Base-by-base conservation (phyloP, 2,113 vertebrate genomes). In the Leucosticte australis region DNA sequence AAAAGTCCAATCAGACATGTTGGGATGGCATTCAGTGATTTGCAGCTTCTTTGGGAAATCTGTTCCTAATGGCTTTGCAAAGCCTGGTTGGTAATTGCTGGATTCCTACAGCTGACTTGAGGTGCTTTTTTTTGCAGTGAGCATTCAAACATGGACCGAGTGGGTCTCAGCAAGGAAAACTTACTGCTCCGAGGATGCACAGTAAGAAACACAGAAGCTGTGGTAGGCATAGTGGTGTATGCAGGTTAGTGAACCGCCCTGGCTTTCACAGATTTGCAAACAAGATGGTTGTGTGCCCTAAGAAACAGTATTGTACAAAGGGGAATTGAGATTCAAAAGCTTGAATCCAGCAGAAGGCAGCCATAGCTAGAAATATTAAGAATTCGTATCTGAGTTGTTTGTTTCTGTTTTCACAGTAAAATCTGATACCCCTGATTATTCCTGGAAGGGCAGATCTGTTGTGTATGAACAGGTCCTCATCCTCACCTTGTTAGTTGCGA, bases 171-270 rank as follows among this genome's bases (percentile, higher is more conserved):
- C 96, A 99, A 98, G 90, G 98, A 98, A 65, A 99, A 99, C 81
- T 96, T 99, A 28, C 91, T 99, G 28, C 97, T 99, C 31, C 97
- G 99, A 95, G 99, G 99, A 94, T 99, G 99, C 95, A 98, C 98
- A 62, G 89, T 99, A 33, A 98, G 99, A 55, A 99, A 99, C 97
- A 99, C 99, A 12, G 98, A 99, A 96, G 98, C 98, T 7, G 98
- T 99, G 13, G 96, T 99, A 65, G 99, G 99, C 96, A 98, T 99
- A 26, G 99, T 99, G 78, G 98, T 99, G 35, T 99, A 99, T 92
- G 99, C 99, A 97, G 99, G 99, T 99, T 85, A 94, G 98, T 97
- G 63, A 80, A n/a, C 2, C 2, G 5, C 27, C 11, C 21, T 42
- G 22, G 37, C 31, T 91, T 67, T 69, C 50, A 31, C 33, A 63